phyloP scores from a whole-genome alignment of 2,797 vertebrate species.

The Chrysocyon brachyurus region DNA sequence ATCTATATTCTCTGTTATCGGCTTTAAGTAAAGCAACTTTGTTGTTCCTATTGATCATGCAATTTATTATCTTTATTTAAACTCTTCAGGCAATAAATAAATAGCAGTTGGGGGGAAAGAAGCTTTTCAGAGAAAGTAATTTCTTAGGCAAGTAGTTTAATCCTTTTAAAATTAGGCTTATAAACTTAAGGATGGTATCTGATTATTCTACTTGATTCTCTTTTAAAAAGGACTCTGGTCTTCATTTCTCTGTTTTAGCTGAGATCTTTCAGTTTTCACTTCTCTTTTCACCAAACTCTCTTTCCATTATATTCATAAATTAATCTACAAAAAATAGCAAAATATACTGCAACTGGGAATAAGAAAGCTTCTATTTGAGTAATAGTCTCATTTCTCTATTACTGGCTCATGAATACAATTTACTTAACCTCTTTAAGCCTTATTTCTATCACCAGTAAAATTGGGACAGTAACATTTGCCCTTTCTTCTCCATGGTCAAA shows the following conservation, averaged over 20 bases:
- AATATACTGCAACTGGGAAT: not conserved
- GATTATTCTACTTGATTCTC: constrained; percentile 50
- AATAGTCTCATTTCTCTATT: constrained; percentile 10
- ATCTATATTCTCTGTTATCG: constrained; percentile 71
- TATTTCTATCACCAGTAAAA: constrained; percentile 3
- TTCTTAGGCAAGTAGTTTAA: constrained; percentile 73
- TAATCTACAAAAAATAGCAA: constrained; percentile 34
- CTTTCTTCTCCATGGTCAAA: not conserved
- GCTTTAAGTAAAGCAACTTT: constrained; percentile 80
- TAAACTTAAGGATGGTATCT: constrained; percentile 68
- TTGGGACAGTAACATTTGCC: not conserved
- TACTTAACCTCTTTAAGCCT: not conserved
- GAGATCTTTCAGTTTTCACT: constrained; percentile 27
- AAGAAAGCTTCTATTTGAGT: constrained; percentile 11
- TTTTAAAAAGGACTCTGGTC: not conserved
- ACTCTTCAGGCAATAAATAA: constrained; percentile 80
- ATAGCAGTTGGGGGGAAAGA: constrained; percentile 72
- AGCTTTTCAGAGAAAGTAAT: constrained; percentile 55
- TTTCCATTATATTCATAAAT: constrained; percentile 3
- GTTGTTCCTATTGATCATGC: constrained; percentile 84
- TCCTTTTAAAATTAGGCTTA: constrained; percentile 75
- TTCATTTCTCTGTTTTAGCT: constrained; percentile 52
- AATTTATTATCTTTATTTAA: constrained; percentile 82
- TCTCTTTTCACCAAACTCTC: not conserved
- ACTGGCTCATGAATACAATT: constrained; percentile 18